These are phyloP conservation scores for Pseudonaja textilis DNA, from an alignment of 2,113 vertebrate genomes.

Conservation along the genomic window DNA sequence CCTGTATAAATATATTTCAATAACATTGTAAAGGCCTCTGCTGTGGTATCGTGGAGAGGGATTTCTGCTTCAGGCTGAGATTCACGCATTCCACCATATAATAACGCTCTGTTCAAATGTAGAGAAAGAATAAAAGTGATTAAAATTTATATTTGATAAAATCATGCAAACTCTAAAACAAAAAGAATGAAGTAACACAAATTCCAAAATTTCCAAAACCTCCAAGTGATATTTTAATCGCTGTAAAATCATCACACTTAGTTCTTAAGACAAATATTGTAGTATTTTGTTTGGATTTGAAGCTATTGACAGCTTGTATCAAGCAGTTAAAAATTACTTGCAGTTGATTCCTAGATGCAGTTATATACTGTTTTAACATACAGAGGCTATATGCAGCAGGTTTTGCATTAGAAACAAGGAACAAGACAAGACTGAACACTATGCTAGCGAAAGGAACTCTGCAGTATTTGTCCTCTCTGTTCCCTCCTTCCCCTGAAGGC, in stretches of 20 bases:
- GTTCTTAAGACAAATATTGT: background rate
- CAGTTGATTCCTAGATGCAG: background rate
- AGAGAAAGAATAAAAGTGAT: conserved; percentile 20
- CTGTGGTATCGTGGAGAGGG: conserved; percentile 88
- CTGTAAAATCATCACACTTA: background rate
- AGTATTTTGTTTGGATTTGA: background rate
- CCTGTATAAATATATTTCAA: conserved; percentile 96
- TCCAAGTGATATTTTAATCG: background rate
- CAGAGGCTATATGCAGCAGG: background rate
- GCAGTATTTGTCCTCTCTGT: background rate
- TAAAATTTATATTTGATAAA: conserved; percentile 17
- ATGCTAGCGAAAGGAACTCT: background rate
- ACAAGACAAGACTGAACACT: background rate
- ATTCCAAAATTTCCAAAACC: background rate
- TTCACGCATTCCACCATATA: conserved; percentile 97
- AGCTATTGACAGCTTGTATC: background rate
- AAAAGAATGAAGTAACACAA: background rate
- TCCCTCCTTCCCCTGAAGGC: background rate
- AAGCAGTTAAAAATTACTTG: background rate
- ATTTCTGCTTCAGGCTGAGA: conserved; percentile 95
- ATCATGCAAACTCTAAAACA: background rate
- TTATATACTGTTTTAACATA: background rate
- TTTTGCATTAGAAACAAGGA: background rate
- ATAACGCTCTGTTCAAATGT: conserved; percentile 77
- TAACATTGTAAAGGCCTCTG: conserved; percentile 95